phyloP scores from a whole-genome alignment of 1,140 invertebrate genomes.

The Grapholita molesta region DNA sequence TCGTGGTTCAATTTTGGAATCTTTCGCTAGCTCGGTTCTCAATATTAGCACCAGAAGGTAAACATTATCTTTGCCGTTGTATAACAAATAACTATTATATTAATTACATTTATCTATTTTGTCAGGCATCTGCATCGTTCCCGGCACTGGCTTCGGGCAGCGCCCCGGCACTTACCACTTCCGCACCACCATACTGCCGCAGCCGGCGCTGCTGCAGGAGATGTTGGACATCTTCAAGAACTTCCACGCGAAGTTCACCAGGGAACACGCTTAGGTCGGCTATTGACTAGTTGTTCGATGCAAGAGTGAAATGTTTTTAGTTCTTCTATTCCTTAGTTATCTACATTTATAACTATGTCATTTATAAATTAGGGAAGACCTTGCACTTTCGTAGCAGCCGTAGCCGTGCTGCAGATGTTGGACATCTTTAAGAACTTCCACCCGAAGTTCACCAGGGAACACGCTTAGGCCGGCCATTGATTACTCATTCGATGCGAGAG shows the following conservation, averaged over 20 bases:
- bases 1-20: too few relatives aligned
- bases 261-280: constrained; percentile 84
- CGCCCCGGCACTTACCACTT: constrained; percentile 96
- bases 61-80: too few relatives aligned
- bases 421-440: constrained; percentile 93
- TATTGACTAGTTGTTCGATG: background rate
- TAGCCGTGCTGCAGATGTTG: constrained; percentile 94
- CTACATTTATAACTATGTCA: too few relatives aligned
- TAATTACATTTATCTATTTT: background rate
- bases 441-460: constrained; percentile 89
- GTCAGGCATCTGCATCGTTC: constrained; percentile 85
- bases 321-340: too few relatives aligned
- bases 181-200: constrained; percentile 94
- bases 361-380: too few relatives aligned
- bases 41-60: too few relatives aligned
- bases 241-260: constrained; percentile 93
- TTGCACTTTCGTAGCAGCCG: constrained; percentile 96
- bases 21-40: too few relatives aligned
- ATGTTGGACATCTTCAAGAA: constrained; percentile 92
- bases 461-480: constrained; percentile 76
- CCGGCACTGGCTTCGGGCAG: constrained; percentile 98
- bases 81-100: too few relatives aligned
- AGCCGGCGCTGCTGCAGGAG: constrained; percentile 88
- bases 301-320: too few relatives aligned
- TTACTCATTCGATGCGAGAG: too few relatives aligned